Evolutionary conservation across 2,113 vertebrate species (phyloP).

Genomic region (Dicaeum eximium): DNA sequence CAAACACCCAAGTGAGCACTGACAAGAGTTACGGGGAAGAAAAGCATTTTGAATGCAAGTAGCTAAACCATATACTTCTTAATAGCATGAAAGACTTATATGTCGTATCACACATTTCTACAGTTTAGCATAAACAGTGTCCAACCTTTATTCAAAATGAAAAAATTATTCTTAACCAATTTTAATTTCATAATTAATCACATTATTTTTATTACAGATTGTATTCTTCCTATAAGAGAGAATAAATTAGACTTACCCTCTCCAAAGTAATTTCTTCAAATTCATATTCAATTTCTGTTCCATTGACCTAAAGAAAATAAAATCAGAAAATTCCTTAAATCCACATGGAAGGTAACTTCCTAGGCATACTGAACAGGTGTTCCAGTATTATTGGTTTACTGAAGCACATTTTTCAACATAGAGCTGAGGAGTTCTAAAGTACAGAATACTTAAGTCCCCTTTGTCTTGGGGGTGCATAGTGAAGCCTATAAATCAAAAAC

Average conservation of each 20-base stretch:
- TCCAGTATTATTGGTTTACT: background rate
- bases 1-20: fast-evolving
- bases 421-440: background rate
- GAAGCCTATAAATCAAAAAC: background rate
- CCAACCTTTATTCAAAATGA: background rate
- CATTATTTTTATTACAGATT: background rate
- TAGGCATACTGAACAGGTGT: background rate
- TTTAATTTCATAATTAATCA: background rate
- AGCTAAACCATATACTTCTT: background rate
- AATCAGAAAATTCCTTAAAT: conserved; percentile 39
- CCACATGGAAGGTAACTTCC: background rate
- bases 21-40: background rate
- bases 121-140: background rate
- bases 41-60: background rate
- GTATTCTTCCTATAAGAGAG: background rate
- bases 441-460: background rate
- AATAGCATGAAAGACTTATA: background rate
- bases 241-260: conserved; percentile 79
- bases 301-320: conserved; percentile 84
- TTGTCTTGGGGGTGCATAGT: background rate
- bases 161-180: background rate
- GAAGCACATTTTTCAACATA: background rate
- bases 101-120: background rate
- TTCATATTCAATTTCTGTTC: conserved; percentile 97
- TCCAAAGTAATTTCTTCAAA: conserved; percentile 99